Conservation (phyloP, 2,797 vertebrate species). For the Acrocephalus scirpaceus region DNA sequence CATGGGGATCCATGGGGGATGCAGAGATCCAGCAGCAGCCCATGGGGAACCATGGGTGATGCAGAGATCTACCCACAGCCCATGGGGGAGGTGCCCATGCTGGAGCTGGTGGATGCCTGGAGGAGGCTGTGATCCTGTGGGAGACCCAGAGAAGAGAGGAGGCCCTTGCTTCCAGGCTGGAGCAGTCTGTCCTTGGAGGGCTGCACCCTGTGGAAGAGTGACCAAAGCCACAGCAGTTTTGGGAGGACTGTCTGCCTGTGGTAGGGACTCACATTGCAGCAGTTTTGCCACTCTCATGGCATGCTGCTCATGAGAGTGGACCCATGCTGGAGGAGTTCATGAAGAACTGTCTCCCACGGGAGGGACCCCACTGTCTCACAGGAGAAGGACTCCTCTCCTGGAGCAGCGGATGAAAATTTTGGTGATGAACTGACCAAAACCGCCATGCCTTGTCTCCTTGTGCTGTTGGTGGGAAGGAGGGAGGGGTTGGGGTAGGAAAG, state of each 20-base stretch:
- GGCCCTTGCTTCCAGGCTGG: background rate
- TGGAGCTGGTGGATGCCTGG: background rate
- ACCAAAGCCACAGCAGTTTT: background rate
- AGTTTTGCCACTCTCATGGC: too few relatives aligned
- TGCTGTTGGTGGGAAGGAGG: fast-evolving
- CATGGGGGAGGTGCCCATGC: background rate
- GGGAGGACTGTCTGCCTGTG: background rate
- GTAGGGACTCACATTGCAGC: background rate
- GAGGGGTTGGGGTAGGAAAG: fast-evolving
- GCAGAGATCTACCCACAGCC: too few relatives aligned
- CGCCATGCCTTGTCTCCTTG: background rate
- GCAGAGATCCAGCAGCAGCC: background rate
- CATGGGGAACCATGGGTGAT: fast-evolving
- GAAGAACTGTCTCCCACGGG: fast-evolving
- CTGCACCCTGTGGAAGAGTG: background rate
- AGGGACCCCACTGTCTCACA: fast-evolving
- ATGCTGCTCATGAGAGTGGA: background rate
- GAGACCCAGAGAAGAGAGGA: background rate
- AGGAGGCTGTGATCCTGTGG: background rate
- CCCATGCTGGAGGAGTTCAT: fast-evolving
- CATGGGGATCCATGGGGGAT: fast-evolving
- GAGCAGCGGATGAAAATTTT: fast-evolving
- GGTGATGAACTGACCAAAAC: background rate
- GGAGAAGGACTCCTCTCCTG: background rate
- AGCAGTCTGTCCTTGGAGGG: background rate